Evolutionary conservation across 2,888 invertebrate genomes (phyloP).

Genomic region (Caenorhabditis afra): DNA sequence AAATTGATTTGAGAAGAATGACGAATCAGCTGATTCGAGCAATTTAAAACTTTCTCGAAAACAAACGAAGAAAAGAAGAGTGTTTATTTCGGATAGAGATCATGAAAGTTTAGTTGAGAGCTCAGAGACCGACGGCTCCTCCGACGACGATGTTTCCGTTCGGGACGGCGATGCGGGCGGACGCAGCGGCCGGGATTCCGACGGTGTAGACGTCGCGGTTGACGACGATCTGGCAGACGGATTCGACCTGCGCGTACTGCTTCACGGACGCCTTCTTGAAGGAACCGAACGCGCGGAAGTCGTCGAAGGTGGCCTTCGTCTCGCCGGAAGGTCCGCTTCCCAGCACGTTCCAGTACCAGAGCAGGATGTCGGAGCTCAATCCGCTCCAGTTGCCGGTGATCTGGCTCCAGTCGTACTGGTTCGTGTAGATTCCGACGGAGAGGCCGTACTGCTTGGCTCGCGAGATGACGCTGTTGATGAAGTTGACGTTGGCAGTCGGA

Average conservation of each 20-base stretch:
- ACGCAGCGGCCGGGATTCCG: constrained; percentile 49
- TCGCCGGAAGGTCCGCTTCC: constrained; percentile 60
- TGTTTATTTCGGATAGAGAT: constrained; percentile 25
- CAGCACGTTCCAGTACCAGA: constrained; percentile 65
- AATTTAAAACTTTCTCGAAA: no score
- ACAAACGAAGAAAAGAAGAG: no score
- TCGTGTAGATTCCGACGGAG: constrained; percentile 63
- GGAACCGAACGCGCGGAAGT: constrained; percentile 58
- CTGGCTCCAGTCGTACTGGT: constrained; percentile 59
- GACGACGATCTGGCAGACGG: constrained; percentile 47
- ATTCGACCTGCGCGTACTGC: constrained; percentile 57
- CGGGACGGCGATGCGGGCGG: background rate
- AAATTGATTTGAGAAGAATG: no score
- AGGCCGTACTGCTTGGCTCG: constrained; percentile 54
- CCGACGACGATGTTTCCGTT: constrained; percentile 32
- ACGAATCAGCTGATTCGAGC: no score
- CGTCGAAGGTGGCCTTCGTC: constrained; percentile 58
- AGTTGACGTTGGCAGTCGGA: constrained; percentile 44
- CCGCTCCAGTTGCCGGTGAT: constrained; percentile 59
- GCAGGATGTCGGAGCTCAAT: constrained; percentile 39
- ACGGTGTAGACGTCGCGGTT: constrained; percentile 60
- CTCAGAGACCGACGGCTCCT: constrained; percentile 43
- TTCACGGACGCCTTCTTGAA: constrained; percentile 55
- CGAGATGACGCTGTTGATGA: constrained; percentile 59
- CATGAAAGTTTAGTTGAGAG: constrained; percentile 13